phyloP scores from a whole-genome alignment of 2,888 invertebrate genomes.

The Masnerella sp. region DNA sequence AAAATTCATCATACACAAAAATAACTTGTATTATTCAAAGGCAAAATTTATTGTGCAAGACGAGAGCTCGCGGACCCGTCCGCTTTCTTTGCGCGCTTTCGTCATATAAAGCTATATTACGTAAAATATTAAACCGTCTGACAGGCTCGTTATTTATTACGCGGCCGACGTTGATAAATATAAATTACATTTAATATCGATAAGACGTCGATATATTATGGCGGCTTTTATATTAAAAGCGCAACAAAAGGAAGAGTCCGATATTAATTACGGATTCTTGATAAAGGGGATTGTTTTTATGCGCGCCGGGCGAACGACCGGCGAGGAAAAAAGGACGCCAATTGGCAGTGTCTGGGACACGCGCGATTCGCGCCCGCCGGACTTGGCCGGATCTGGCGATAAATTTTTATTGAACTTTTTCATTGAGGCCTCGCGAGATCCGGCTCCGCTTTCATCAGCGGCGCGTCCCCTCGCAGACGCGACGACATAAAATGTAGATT shows the following conservation, averaged over 20 bases:
- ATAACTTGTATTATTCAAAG: conserved; percentile 57
- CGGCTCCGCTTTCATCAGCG: too few relatives aligned
- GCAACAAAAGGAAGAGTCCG: conserved; percentile 20
- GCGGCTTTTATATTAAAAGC: conserved; percentile 39
- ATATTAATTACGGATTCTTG: conserved; percentile 43
- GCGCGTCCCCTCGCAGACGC: conserved; percentile 63
- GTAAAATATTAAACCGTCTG: conserved; percentile 52
- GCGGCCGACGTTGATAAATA: conserved; percentile 52
- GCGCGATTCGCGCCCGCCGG: conserved; percentile 27
- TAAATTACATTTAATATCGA: conserved; percentile 57
- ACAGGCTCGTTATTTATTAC: conserved; percentile 53
- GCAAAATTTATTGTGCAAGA: conserved; percentile 50
- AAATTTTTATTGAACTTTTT: conserved; percentile 72
- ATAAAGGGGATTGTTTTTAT: conserved; percentile 34
- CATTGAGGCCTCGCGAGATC: too few relatives aligned
- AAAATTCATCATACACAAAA: conserved; percentile 57
- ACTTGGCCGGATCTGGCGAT: conserved; percentile 54
- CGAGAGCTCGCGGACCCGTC: conserved; percentile 13
- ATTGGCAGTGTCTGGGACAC: conserved; percentile 31
- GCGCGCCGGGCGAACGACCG: too few relatives aligned
- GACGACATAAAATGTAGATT: conserved; percentile 76
- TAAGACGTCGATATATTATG: conserved; percentile 52
- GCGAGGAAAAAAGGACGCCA: too few relatives aligned
- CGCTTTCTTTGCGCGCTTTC: too few relatives aligned
- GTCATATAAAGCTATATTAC: conserved; percentile 52